Base-by-base conservation (phyloP, 2,888 invertebrate genomes). In the Frankliniella intonsa region DNA sequence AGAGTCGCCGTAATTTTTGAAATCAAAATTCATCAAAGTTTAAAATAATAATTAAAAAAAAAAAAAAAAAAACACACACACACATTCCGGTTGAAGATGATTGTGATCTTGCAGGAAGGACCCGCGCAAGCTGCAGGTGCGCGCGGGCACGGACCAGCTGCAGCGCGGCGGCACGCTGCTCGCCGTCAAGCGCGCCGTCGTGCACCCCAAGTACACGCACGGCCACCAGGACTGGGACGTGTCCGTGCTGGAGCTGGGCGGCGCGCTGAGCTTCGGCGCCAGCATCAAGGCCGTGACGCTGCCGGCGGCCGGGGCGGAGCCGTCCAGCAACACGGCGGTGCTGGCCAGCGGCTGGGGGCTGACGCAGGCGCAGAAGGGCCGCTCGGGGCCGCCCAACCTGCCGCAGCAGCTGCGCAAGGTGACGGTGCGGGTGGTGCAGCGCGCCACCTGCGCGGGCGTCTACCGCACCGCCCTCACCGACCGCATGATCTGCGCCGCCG, bases 311-410 rank as follows among this genome's bases (percentile, higher is more conserved):
- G 69, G 69, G 12, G 12, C 12, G 11, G 69, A 76, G 69, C 69
- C 69, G 22, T 25, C 22, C 22, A 76, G 25, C 69, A 76, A 76
- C 69, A 22, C 25, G 22, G 22, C 69, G 22, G 69, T 76, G 22
- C 22, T 76, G 22, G 69, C 25, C 69, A 76, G 69, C 69, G 69
- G 69, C 69, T 76, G 69, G 69, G 69, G 69, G 69, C 69, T 76
- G 22, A 76, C 69, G 1, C 69, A 76, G 69, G 22, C 69, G 7
- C 69, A 76, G 69, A 76, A 76, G 69, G 22, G 69, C 69, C n/a
- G 62, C 62, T 62, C 62, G 12, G 62, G 62, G 62, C 55, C 65
- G 69, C 69, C 25, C 25, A 8, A n/a, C 69, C 69, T 76, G 69
- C 69, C 69, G 22, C 22, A 22, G 22, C 69, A 76, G 25, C 69